Evolutionary conservation across 2,113 vertebrate species (phyloP), one percentile per base, ranked within the genome.

Genomic region (Catharus bicknelli): DNA sequence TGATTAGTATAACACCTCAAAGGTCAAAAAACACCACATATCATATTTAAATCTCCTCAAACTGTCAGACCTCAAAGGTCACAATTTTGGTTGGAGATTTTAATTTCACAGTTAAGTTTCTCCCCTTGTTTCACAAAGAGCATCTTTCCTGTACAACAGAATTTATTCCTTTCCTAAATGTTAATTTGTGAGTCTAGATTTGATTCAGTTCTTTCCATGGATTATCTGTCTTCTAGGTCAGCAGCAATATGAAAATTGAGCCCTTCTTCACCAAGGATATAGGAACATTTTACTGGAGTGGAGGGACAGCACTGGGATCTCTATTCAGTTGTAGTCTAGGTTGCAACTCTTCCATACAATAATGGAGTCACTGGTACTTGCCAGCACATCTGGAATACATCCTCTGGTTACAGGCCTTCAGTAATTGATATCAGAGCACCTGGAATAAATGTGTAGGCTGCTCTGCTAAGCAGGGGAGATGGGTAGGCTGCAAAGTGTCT

Each of bases 1-100:
- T 83, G 45, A 79, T 86, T 85, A 93, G 74, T 78, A 66, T 92
- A 88, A 86, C 73, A 69, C 15, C 25, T 86, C n/a, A 84, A 92
- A 96, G 53, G 80, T 94, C 91, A 94, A 96, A 93, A 96, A 95
- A 94, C 66, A 40, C 40, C 73, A 83, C 22, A 27, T 8, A 30
- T 83, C 83, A 36, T 84, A 86, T 81, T 95, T 95, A 94, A 94
- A 74, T 74, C 40, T 90, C 62, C 63, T 90, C 40, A 86, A 83
- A 86, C 81, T 86, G 64, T 95, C 95, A 88, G 80, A 90, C 87
- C 34, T 27, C 86, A 95, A 96, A 97, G 72, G 88, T 95, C 94
- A 96, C 62, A 36, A 26, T 90, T 30, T 75, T 81, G 68, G 61
- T 17, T 53, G 73, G 70, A 89, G 83, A 87, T 90, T 95, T 76